Evolutionary conservation across 2,797 vertebrate species (phyloP), one percentile per base, ranked within the genome.

Genomic region (Lacerta viridis): DNA sequence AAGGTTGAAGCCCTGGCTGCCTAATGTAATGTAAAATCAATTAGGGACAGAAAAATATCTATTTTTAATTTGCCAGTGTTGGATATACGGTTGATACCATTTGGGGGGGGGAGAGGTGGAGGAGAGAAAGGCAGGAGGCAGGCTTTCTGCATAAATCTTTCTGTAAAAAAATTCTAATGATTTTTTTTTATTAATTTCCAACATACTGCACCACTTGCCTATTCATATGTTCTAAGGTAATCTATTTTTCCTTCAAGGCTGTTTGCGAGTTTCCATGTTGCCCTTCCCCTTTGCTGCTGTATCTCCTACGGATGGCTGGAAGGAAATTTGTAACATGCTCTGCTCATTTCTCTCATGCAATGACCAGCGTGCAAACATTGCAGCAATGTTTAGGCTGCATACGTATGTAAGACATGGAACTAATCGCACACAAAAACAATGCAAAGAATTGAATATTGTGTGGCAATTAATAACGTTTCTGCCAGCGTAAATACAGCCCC

Each of bases 1-100:
- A 94, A 95, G 94, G 94, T 95, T 96, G 94, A 94, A 94, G 94
- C 87, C 84, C 94, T 93, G 93, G 92, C 93, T 96, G 95, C 95
- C 92, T 96, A 96, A 95, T 95, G 93, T 94, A 95, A 96, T 96
- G 95, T 95, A 95, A 96, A 96, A 96, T 96, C 95, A 96, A 96
- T 96, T 96, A 94, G 92, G 92, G 96, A 89, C 93, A 92, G 93
- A 95, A 96, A 96, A 97, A 95, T 97, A 96, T 96, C 96, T 93
- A 86, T 66, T 87, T 95, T 97, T 97, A 94, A 96, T 95, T 96
- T 97, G 95, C 87, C 23, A 94, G 94, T 81, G 90, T 88, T 95
- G 93, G 91, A 90, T 92, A 93, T 94, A 92, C 95, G 91, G 87
- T 93, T 93, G 93, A 92, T 91, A 89, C 90, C 88, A 18, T 93